phyloP scores from a whole-genome alignment of 2,888 invertebrate species.

The Glomeris marginata region DNA sequence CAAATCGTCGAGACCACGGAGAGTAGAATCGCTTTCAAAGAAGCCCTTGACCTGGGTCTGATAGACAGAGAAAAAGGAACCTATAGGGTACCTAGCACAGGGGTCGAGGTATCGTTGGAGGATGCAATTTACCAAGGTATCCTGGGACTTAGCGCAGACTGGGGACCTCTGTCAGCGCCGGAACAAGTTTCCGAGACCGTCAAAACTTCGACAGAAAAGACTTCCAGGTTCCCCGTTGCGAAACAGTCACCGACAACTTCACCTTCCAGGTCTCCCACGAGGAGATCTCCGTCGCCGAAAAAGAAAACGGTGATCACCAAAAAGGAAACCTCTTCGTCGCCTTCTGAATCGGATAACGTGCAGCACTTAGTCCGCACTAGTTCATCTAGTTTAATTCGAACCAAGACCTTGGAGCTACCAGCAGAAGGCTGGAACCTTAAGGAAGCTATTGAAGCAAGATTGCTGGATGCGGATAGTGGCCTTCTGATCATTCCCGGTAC shows the following conservation, averaged over 20 bases:
- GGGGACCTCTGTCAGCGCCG: conserved; percentile 15
- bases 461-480: conserved; percentile 70
- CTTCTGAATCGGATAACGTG: conserved; percentile 12
- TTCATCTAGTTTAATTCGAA: not conserved
- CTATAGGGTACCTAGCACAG: conserved; percentile 38
- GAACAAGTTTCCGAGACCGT: no score
- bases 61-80: conserved; percentile 63
- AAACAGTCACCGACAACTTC: no score
- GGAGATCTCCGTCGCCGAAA: not conserved
- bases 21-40: conserved; percentile 52
- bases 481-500: conserved; percentile 73
- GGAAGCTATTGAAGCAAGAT: conserved; percentile 64
- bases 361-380: not conserved
- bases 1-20: conserved; percentile 19
- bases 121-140: conserved; percentile 28
- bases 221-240: no score
- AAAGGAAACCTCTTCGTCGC: no score
- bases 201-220: no score
- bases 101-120: conserved; percentile 27
- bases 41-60: conserved; percentile 58
- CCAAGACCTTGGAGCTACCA: conserved; percentile 48
- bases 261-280: no score
- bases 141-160: conserved; percentile 26
- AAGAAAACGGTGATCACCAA: conserved; percentile 9
- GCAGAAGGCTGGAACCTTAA: conserved; percentile 65